A percentile compares a stretch with the other conserved stretches of the same genome.
These are phyloP conservation scores for Polydrusus pterygomalis DNA, from an alignment of 2,888 invertebrate genomes.

Conservation along the genomic window DNA sequence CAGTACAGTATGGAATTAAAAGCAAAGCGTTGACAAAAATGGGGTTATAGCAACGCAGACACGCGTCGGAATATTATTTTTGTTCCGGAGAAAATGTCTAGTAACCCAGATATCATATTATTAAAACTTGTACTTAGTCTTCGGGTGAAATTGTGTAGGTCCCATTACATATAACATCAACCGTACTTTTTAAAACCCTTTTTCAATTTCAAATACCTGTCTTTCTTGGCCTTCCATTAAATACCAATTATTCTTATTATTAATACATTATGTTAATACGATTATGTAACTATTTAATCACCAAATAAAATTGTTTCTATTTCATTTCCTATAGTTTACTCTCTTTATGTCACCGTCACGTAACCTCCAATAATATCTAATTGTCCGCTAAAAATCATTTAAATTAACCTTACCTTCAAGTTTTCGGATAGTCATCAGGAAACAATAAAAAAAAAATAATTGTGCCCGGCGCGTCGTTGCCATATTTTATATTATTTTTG, in stretches of 20 bases:
- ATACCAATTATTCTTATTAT: neutral
- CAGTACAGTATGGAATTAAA: too few species aligned
- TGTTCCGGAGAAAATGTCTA: too few species aligned
- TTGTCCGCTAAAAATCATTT: constrained; percentile 9
- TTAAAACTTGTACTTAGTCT: too few species aligned
- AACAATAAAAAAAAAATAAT: neutral
- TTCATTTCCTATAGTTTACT: constrained; percentile 1
- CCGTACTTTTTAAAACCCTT: too few species aligned
- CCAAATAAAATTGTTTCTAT: neutral
- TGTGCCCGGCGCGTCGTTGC: neutral
- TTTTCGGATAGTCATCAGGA: constrained; percentile 5
- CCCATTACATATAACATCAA: too few species aligned
- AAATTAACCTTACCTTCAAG: constrained; percentile 12
- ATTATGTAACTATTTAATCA: neutral
- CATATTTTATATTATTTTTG: neutral
- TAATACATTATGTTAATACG: neutral
- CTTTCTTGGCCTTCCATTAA: too few species aligned
- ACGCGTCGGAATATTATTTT: too few species aligned
- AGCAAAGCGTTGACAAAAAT: too few species aligned
- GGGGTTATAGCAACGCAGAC: too few species aligned
- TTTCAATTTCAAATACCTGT: too few species aligned
- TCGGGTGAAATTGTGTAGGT: too few species aligned
- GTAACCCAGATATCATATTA: too few species aligned
- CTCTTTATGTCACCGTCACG: neutral
- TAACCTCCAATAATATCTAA: constrained; percentile 18